These are phyloP conservation scores for Augochlora pura DNA, from an alignment of 1,140 invertebrate genomes.

Conservation along the genomic window DNA sequence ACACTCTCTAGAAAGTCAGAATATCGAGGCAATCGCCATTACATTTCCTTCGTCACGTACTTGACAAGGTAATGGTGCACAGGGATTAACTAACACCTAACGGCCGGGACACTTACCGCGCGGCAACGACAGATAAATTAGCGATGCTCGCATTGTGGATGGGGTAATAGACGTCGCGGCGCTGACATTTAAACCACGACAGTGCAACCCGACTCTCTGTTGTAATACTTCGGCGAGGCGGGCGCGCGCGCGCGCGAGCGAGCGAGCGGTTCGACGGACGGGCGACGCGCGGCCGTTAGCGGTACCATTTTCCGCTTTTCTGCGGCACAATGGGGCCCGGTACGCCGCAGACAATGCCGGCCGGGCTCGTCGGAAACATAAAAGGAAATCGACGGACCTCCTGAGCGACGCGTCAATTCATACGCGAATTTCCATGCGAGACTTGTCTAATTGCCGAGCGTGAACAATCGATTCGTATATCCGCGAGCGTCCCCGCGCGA, in stretches of 20 bases:
- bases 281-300: not conserved
- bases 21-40: constrained; percentile 47
- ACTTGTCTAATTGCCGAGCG: not conserved
- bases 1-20: constrained; percentile 53
- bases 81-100: constrained; percentile 58
- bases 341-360: not conserved
- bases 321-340: not conserved
- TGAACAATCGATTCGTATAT: not conserved
- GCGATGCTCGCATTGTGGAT: constrained; percentile 66
- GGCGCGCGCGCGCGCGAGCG: constrained; percentile 38
- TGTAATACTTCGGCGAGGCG: constrained; percentile 45
- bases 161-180: constrained; percentile 63
- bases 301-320: constrained; percentile 50
- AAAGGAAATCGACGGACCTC: not conserved
- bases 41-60: constrained; percentile 48
- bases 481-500: not conserved
- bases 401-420: not conserved
- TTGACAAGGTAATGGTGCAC: constrained; percentile 46
- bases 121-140: constrained; percentile 66
- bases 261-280: not conserved
- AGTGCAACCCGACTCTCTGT: constrained; percentile 55
- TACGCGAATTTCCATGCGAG: not conserved
- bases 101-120: constrained; percentile 39
- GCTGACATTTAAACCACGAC: constrained; percentile 65
- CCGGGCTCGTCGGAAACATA: not conserved